Conservation (phyloP, 2,888 invertebrate species). For the Callyntrura guangdongensis region DNA sequence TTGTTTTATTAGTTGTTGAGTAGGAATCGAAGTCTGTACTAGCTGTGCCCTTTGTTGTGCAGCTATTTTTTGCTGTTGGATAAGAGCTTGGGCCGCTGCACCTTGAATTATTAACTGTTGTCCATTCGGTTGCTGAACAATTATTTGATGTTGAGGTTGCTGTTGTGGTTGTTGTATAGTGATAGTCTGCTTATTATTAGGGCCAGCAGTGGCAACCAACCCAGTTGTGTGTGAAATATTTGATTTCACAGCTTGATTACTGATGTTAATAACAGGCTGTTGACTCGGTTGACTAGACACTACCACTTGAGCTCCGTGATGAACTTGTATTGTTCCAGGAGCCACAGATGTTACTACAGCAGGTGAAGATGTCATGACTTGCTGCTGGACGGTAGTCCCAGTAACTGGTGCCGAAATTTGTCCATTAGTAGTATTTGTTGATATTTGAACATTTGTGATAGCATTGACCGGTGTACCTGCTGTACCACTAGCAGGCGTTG, state of each 20-base stretch:
- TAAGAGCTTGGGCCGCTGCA: conserved; percentile 49
- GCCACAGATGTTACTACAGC: neutral
- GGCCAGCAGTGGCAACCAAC: conserved; percentile 32
- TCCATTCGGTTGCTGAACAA: conserved; percentile 63
- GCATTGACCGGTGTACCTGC: neutral
- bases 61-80: conserved; percentile 35
- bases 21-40: conserved; percentile 30
- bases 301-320: neutral
- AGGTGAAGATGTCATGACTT: neutral
- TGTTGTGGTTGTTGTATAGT: conserved; percentile 61
- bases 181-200: conserved; percentile 33
- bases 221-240: conserved; percentile 53
- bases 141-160: conserved; percentile 65
- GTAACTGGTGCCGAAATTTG: neutral
- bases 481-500: conserved; percentile 82
- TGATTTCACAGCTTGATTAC: conserved; percentile 67
- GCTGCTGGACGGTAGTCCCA: neutral
- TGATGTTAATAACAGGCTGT: conserved; percentile 75
- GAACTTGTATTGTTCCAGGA: neutral
- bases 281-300: conserved; percentile 53
- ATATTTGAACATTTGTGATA: neutral
- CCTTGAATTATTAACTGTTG: conserved; percentile 65
- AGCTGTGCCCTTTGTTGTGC: conserved; percentile 21
- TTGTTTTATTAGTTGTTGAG: conserved; percentile 37
- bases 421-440: neutral